Base-by-base conservation (phyloP, 2,797 vertebrate genomes). In the Acanthornis magna region DNA sequence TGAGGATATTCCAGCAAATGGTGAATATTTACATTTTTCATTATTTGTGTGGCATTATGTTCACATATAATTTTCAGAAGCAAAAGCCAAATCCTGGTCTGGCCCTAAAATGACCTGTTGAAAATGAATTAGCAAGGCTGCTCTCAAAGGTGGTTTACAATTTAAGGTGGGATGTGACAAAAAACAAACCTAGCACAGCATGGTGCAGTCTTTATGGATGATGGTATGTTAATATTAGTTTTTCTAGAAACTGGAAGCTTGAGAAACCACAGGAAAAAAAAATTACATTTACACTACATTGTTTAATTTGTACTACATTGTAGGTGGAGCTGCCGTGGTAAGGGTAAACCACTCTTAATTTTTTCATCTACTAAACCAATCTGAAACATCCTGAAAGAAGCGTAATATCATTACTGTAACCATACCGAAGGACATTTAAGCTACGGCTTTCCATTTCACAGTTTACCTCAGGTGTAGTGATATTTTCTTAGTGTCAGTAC, bases 1-100 rank as follows among this genome's bases (percentile, higher is more conserved):
- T 95, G 71, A 83, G 79, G 88, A 91, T 92, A 93, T 89, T 95
- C 85, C 67, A 85, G 85, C 53, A 91, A 95, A 82, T 79, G 67
- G 48, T 47, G 83, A 90, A 80, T 78, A 73, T 66, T 92, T 93
- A 70, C 21, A 82, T 76, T 93, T 94, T 89, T 79, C 43, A 66
- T 88, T 90, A 73, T 91, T 95, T 91, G 54, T 79, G 54, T 68
- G 84, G 65, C 21, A 27, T 87, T 95, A 70, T 76, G 50, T 77
- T 93, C 54, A 93, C 57, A 45, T 42, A 38, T 13, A 84, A 54
- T 94, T 86, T 92, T 82, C 53, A 89, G 72, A 85, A 92, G 87
- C 68, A 93, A 91, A 94, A 94, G 62, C 65, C 58, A 89, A 84
- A 55, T 78, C 73, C 54, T 16, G 10, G 22, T 62, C 55, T 91